Evolutionary conservation across 1,140 invertebrate genomes (phyloP).

Genomic region (Drosophila kurseongensis): DNA sequence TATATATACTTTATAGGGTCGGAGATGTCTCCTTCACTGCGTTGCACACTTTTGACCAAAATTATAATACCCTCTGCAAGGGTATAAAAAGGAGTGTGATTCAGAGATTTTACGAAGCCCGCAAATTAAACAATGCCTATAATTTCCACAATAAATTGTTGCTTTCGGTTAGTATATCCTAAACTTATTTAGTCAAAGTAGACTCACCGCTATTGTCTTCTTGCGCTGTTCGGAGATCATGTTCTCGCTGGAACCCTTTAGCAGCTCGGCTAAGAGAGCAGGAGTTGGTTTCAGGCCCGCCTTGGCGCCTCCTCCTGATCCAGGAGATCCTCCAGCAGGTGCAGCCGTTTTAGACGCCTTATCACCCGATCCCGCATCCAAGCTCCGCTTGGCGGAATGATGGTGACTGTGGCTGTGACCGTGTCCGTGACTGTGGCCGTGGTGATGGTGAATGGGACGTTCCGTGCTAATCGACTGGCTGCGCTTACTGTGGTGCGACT

Average conservation of each 20-base stretch:
- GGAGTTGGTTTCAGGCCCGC: constrained; percentile 87
- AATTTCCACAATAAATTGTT: no score
- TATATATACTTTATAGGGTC: no score
- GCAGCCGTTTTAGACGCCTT: constrained; percentile 46
- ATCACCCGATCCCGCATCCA: constrained; percentile 46
- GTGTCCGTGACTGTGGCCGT: constrained; percentile 49
- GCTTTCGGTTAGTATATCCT: no score
- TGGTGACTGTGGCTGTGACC: constrained; percentile 50
- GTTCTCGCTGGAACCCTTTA: constrained; percentile 91
- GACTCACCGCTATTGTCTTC: constrained; percentile 79
- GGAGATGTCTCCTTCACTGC: no score
- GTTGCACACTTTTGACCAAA: no score
- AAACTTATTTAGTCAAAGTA: no score
- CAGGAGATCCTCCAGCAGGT: not conserved
- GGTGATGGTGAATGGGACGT: constrained; percentile 44
- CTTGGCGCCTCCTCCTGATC: constrained; percentile 19
- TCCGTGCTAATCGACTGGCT: constrained; percentile 71
- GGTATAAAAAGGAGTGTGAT: no score
- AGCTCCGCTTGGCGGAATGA: constrained; percentile 57
- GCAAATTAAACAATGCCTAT: no score
- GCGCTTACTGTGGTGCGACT: constrained; percentile 71
- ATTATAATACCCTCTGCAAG: no score
- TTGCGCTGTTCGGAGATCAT: constrained; percentile 86
- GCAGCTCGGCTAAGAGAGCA: constrained; percentile 89
- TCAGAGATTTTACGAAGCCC: no score